These are phyloP conservation scores for Bubo scandiacus DNA, from an alignment of 2,113 vertebrate species.

Conservation along the genomic window DNA sequence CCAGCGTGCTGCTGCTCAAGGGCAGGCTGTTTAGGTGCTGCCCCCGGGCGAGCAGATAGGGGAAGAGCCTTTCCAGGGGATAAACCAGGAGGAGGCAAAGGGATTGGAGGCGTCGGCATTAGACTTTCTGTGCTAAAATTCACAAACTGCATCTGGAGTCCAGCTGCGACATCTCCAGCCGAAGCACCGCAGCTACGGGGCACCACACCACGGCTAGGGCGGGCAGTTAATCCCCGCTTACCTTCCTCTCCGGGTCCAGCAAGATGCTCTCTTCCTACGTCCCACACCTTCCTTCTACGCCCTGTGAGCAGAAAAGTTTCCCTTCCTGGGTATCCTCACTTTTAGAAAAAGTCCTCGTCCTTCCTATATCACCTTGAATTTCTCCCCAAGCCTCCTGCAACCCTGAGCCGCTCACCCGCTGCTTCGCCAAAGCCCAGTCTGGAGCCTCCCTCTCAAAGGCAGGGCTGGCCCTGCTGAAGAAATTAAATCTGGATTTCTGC, in stretches of 20 bases:
- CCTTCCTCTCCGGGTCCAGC: neutral
- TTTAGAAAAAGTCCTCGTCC: neutral
- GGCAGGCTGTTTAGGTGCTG: neutral
- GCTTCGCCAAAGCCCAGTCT: rapidly evolving
- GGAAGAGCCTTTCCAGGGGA: neutral
- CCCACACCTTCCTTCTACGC: neutral
- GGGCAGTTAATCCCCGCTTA: neutral
- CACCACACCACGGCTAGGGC: rapidly evolving
- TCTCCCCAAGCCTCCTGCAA: neutral
- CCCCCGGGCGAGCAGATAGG: rapidly evolving
- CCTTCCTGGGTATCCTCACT: rapidly evolving
- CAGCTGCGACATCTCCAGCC: neutral
- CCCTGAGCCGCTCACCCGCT: neutral
- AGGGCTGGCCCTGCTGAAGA: neutral
- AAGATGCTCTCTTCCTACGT: neutral
- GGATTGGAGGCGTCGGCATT: neutral
- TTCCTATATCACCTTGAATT: neutral
- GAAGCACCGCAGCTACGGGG: neutral
- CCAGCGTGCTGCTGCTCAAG: neutral
- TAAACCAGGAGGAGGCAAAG: neutral
- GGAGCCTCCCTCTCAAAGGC: neutral
- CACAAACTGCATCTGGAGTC: neutral
- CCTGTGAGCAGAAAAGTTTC: neutral
- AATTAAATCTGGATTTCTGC: neutral
- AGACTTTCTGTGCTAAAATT: neutral